Evolutionary conservation across 2,797 vertebrate species (phyloP).

Genomic region (Scolopax bukidnonensis): DNA sequence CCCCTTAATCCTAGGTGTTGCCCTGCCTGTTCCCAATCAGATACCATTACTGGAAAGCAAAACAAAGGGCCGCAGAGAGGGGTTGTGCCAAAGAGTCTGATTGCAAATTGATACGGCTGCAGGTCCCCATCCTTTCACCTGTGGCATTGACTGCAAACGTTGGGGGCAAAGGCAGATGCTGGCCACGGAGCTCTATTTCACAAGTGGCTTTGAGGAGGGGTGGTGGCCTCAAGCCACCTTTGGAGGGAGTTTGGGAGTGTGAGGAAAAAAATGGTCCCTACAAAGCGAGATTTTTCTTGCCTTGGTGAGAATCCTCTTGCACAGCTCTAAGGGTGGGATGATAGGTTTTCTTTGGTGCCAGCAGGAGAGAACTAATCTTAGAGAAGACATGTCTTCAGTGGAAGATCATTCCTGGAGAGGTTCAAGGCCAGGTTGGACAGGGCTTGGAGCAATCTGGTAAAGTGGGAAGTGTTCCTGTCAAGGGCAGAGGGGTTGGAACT

Average conservation of each 20-base stretch:
- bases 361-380: background rate
- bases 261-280: background rate
- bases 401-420: background rate
- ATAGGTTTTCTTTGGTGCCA: background rate
- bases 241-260: background rate
- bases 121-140: background rate
- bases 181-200: background rate
- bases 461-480: background rate
- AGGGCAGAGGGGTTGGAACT: background rate
- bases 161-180: background rate
- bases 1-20: slow-evolving; percentile 51
- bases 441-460: background rate
- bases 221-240: background rate
- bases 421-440: background rate
- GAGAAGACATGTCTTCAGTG: background rate
- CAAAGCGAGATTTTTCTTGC: background rate
- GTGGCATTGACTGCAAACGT: accelerated
- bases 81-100: background rate
- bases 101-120: background rate
- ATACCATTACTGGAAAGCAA: background rate
- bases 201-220: background rate
- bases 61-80: background rate
- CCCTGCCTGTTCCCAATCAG: slow-evolving; percentile 2
- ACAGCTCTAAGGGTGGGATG: background rate
- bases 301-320: background rate